Conservation (phyloP, 2,888 invertebrate species). For the Stomorhina lunata region DNA sequence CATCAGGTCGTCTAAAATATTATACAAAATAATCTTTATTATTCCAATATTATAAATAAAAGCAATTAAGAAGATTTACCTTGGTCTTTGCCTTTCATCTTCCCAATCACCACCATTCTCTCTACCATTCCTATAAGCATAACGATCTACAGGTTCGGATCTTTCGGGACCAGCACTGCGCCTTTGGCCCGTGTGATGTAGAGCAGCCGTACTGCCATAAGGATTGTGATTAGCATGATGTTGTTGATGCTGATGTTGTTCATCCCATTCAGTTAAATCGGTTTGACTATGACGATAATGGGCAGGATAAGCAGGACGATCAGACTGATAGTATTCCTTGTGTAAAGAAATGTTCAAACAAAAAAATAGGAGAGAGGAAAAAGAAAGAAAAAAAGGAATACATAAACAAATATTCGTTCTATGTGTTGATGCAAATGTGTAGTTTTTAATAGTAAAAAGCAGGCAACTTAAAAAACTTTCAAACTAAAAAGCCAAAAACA, state of each 20-base stretch:
- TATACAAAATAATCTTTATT: slow-evolving; percentile 6
- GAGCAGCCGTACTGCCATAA: slow-evolving; percentile 76
- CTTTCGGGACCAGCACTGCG: slow-evolving; percentile 74
- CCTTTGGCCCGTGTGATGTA: slow-evolving; percentile 72
- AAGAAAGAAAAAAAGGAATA: slow-evolving; percentile 53
- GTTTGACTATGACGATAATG: slow-evolving; percentile 80
- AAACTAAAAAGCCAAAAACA: neutral
- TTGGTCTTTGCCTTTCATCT: slow-evolving; percentile 72
- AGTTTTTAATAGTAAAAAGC: neutral
- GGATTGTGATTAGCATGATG: slow-evolving; percentile 75
- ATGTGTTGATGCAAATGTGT: neutral
- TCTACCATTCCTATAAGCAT: slow-evolving; percentile 78
- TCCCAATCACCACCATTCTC: slow-evolving; percentile 79
- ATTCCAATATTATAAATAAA: neutral
- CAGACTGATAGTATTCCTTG: slow-evolving; percentile 83
- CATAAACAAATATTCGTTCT: slow-evolving; percentile 48
- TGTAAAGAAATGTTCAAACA: neutral
- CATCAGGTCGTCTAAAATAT: slow-evolving; percentile 75
- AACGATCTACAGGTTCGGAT: slow-evolving; percentile 72
- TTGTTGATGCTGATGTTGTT: slow-evolving; percentile 72
- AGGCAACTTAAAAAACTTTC: neutral
- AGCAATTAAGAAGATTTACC: slow-evolving; percentile 67
- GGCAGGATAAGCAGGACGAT: slow-evolving; percentile 78
- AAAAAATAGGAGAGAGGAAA: slow-evolving; percentile 32
- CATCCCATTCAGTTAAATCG: slow-evolving; percentile 80